Base-by-base conservation (phyloP, 2,113 vertebrate species). In the Argyrosomus japonicus region DNA sequence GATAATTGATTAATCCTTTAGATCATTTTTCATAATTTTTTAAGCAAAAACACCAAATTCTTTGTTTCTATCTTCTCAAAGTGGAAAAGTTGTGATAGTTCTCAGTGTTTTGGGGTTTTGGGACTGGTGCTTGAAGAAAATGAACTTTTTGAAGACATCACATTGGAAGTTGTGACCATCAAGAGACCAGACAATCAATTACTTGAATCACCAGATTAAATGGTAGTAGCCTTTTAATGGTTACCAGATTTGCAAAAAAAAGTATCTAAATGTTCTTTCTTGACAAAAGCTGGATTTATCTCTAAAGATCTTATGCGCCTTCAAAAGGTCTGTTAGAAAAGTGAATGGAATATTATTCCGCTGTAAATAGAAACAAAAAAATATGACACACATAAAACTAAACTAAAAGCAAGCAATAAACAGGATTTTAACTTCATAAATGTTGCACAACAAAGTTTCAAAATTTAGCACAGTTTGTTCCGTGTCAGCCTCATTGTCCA, bases 391-490 rank as follows among this genome's bases (percentile, higher is more conserved):
- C 8, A 48, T 19, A 36, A 14, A 68, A 50, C 14, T n/a, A 13
- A 56, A 53, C 18, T 32, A 25, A 43, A 19, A 4, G 1, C 25
- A 18, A 18, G 3, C 6, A 9, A 60, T 1, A 21, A 65, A 47
- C 10, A 21, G 0, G 18, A 50, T 64, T 60, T 64, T 23, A 23
- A 21, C 27, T 19, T 14, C 2, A 45, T 74, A 50, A 15, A 25
- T 47, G 18, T 65, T 68, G 27, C n/a, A 27, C 32, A 25, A 58
- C 13, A 29, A 56, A 45, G 10, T 79, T 72, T 73, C 19, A 19
- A 64, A 29, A 43, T 47, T 25, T 23, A 8, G 48, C 25, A 79
- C 64, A 75, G 36, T 25, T 17, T 85, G 64, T 74, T 77, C 68
- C 57, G 48, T 25, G 7, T 63, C 11, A 14, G 29, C 29, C 21